Conservation (phyloP, 2,888 invertebrate species). For the Herminia tarsipennalis region DNA sequence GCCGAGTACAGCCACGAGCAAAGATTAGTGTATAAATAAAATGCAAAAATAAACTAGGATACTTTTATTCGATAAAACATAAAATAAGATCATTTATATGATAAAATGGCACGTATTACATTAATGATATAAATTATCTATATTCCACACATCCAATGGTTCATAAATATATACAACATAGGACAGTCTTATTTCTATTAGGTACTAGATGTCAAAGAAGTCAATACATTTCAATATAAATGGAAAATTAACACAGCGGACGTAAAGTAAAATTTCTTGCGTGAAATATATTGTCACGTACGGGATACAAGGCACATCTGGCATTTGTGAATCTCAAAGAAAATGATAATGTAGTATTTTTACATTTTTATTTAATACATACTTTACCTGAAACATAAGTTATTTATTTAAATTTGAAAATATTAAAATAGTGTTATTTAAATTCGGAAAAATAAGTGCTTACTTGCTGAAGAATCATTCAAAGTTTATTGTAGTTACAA, state of each 20-base stretch:
- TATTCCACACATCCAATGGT: conserved; percentile 32
- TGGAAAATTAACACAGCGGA: not conserved
- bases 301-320: conserved; percentile 3
- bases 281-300: not conserved
- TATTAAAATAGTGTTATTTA: no score
- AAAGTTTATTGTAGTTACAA: no score
- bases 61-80: conserved; percentile 31
- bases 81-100: conserved; percentile 22
- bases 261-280: not conserved
- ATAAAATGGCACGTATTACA: conserved; percentile 29
- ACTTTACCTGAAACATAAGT: no score
- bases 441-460: no score
- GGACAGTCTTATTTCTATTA: conserved; percentile 45
- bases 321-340: not conserved
- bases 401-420: no score
- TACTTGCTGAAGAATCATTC: no score
- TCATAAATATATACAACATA: conserved; percentile 21
- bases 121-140: conserved; percentile 20
- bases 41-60: conserved; percentile 18
- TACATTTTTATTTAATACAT: not conserved
- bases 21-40: conserved; percentile 28
- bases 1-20: no score
- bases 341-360: not conserved
- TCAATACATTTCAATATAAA: conserved; percentile 11
- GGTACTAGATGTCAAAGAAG: conserved; percentile 24